Conservation (phyloP, 2,888 invertebrate genomes). For the Sialis fuliginosa region DNA sequence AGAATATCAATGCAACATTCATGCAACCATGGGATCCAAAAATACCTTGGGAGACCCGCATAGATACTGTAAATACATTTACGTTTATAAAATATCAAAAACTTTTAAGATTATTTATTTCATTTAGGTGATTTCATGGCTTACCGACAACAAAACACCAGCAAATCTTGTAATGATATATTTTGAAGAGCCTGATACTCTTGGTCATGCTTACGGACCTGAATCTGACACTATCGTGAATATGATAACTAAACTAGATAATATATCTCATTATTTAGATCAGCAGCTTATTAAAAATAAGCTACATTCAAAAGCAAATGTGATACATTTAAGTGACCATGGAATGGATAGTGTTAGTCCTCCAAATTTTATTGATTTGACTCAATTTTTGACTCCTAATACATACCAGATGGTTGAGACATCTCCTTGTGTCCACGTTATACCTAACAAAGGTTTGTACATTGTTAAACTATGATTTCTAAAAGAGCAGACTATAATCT, state of each 20-base stretch:
- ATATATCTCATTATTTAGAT: constrained; percentile 36
- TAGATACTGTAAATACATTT: constrained; percentile 27
- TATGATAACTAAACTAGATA: constrained; percentile 28
- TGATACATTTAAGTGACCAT: constrained; percentile 56
- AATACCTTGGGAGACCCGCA: constrained; percentile 30
- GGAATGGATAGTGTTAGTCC: constrained; percentile 42
- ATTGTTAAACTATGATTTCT: background rate
- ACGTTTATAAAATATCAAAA: background rate
- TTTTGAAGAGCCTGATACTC: constrained; percentile 49
- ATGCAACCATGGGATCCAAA: constrained; percentile 22
- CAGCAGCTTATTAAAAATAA: constrained; percentile 29
- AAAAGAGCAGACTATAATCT: background rate
- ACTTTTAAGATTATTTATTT: background rate
- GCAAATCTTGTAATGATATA: constrained; percentile 52
- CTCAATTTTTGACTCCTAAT: constrained; percentile 27
- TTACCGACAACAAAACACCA: constrained; percentile 33
- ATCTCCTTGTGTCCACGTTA: constrained; percentile 39
- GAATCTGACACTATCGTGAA: constrained; percentile 23
- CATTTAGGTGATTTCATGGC: constrained; percentile 34
- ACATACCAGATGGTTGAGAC: constrained; percentile 31
- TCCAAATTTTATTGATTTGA: constrained; percentile 34
- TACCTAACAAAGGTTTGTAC: constrained; percentile 32
- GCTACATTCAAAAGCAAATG: constrained; percentile 35
- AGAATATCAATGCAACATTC: constrained; percentile 28
- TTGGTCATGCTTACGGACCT: constrained; percentile 42